Conservation (phyloP, 2,113 vertebrate species). For the Corvus cornix region DNA sequence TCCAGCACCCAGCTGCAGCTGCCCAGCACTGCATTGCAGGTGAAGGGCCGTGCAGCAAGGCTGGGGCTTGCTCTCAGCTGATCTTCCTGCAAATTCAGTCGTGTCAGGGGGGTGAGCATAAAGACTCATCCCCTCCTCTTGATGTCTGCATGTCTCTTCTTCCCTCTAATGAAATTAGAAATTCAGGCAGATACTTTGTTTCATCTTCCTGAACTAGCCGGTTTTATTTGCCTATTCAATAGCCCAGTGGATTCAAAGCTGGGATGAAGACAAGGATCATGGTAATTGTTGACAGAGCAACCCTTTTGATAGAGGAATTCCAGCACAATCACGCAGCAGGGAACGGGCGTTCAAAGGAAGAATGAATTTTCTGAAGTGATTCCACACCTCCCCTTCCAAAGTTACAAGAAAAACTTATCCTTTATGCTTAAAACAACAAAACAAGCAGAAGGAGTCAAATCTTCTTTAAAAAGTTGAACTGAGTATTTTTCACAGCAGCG, state of each 20-base stretch:
- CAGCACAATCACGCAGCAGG: not conserved
- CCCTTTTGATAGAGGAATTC: not conserved
- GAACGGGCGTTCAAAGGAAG: not conserved
- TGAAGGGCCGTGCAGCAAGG: conserved; percentile 63
- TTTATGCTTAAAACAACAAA: not conserved
- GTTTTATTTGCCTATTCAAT: conserved; percentile 61
- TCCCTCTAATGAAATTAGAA: not conserved
- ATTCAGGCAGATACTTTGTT: not conserved
- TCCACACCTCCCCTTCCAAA: not conserved
- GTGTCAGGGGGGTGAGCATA: not conserved
- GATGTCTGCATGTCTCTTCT: not conserved
- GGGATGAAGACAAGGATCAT: not conserved
- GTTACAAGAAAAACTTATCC: not conserved
- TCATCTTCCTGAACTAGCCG: conserved; percentile 19
- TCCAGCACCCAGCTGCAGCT: conserved; percentile 77
- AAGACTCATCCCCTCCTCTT: not conserved
- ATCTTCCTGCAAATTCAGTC: conserved; percentile 38
- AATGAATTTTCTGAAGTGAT: not conserved
- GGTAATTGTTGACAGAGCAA: not conserved
- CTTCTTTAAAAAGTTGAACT: not conserved
- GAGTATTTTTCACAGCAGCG: not conserved
- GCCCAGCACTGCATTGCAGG: conserved; percentile 91
- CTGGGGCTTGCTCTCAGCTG: conserved; percentile 27
- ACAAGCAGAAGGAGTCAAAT: not conserved
- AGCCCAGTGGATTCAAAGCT: not conserved